Evolutionary conservation across 2,797 vertebrate species (phyloP).

Genomic region (Ambastaia sidthimunki): DNA sequence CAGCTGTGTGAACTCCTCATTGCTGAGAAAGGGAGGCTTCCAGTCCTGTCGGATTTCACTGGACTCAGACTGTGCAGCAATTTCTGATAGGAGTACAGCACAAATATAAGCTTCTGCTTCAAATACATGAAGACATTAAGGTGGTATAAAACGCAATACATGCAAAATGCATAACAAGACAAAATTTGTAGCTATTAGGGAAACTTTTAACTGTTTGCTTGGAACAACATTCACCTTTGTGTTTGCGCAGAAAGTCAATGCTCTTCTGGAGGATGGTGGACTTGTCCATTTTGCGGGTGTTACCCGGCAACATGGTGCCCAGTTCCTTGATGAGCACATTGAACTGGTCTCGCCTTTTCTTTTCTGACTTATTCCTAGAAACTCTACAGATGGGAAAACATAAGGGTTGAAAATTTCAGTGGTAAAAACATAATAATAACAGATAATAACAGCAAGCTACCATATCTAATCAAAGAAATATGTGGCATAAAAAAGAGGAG

Average conservation of each 20-base stretch:
- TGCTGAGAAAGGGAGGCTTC: conserved; percentile 98
- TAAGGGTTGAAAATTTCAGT: neutral
- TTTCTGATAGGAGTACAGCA: conserved; percentile 78
- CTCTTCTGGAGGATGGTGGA: conserved; percentile 96
- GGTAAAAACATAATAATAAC: neutral
- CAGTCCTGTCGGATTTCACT: conserved; percentile 98
- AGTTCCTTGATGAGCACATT: conserved; percentile 98
- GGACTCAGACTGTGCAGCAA: conserved; percentile 94
- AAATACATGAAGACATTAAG: neutral
- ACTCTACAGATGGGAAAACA: conserved; percentile 77
- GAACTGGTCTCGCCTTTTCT: conserved; percentile 97
- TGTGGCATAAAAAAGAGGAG: neutral
- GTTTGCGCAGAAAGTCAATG: conserved; percentile 95
- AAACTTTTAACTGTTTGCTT: neutral
- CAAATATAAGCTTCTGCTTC: neutral
- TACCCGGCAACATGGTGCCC: conserved; percentile 96
- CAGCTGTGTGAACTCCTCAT: conserved; percentile 99
- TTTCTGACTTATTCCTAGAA: conserved; percentile 97
- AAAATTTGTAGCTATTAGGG: neutral
- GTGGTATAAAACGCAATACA: neutral
- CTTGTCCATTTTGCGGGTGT: conserved; percentile 96
- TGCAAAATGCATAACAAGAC: neutral
- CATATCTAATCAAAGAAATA: neutral
- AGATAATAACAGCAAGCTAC: neutral
- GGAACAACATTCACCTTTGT: conserved; percentile 82